These are phyloP conservation scores for Microplitis deprimator DNA, from an alignment of 2,888 invertebrate genomes.

Conservation along the genomic window DNA sequence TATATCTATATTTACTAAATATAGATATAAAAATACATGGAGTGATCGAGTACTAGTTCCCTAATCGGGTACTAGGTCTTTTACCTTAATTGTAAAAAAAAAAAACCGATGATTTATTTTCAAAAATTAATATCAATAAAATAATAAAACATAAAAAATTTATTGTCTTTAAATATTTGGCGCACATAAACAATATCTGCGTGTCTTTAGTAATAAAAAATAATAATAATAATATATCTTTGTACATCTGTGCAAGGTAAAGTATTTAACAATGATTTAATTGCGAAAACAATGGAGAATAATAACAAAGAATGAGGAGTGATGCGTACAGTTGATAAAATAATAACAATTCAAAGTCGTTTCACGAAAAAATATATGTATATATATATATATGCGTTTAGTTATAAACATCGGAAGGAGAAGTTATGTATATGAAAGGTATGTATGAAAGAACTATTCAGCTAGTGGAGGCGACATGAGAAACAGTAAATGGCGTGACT, in stretches of 20 bases:
- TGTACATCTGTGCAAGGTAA: not conserved
- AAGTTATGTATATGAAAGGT: not conserved
- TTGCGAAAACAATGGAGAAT: not conserved
- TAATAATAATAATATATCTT: not conserved
- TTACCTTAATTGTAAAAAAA: no score
- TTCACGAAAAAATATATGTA: not conserved
- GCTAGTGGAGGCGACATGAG: conserved; percentile 65
- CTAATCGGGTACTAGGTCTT: no score
- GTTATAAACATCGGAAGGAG: not conserved
- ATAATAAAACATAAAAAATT: not conserved
- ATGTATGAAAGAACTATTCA: conserved; percentile 55
- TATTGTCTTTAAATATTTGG: not conserved
- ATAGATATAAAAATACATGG: no score
- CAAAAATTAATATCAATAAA: not conserved
- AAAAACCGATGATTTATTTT: no score
- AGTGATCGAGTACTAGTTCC: no score
- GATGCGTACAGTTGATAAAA: not conserved
- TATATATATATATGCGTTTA: no score
- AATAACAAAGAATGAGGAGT: not conserved
- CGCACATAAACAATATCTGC: not conserved
- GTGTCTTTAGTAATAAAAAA: not conserved
- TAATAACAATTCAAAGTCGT: not conserved
- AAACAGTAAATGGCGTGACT: conserved; percentile 77
- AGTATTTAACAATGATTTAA: not conserved
- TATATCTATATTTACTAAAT: no score